These are phyloP conservation scores for Pangasius macronema DNA, from an alignment of 2,797 vertebrate genomes.

Conservation along the genomic window DNA sequence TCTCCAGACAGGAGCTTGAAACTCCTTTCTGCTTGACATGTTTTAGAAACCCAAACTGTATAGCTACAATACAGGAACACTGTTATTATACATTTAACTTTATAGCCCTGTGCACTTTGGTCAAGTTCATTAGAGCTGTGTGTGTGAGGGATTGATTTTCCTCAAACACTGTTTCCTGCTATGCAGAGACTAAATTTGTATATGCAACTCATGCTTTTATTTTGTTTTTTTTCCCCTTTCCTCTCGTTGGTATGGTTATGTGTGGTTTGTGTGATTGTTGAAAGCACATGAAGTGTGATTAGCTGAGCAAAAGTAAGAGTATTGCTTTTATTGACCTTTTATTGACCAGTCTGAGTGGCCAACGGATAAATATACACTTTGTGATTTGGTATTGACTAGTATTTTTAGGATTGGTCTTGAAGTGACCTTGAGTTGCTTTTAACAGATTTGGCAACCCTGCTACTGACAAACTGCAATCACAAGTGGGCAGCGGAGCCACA, in stretches of 20 bases:
- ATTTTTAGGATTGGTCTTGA: neutral
- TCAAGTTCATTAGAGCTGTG: neutral
- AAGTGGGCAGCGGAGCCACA: neutral
- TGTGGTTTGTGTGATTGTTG: neutral
- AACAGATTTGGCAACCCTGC: neutral
- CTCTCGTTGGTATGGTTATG: neutral
- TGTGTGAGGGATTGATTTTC: neutral
- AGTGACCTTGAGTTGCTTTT: neutral
- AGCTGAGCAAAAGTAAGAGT: neutral
- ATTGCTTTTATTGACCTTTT: neutral
- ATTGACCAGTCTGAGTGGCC: neutral
- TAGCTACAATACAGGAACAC: neutral
- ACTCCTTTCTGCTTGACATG: neutral
- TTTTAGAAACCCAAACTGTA: neutral
- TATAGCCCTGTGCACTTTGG: constrained; percentile 5
- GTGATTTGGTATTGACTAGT: neutral
- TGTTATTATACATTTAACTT: constrained; percentile 5
- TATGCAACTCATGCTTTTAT: neutral
- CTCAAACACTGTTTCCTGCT: neutral
- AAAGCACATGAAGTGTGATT: too few relatives aligned
- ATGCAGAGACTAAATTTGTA: neutral
- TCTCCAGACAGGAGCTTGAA: neutral
- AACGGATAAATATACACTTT: neutral
- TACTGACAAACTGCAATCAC: neutral
- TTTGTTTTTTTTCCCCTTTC: neutral